Conservation (phyloP, 2,797 vertebrate genomes). For the Hipposideros larvatus region DNA sequence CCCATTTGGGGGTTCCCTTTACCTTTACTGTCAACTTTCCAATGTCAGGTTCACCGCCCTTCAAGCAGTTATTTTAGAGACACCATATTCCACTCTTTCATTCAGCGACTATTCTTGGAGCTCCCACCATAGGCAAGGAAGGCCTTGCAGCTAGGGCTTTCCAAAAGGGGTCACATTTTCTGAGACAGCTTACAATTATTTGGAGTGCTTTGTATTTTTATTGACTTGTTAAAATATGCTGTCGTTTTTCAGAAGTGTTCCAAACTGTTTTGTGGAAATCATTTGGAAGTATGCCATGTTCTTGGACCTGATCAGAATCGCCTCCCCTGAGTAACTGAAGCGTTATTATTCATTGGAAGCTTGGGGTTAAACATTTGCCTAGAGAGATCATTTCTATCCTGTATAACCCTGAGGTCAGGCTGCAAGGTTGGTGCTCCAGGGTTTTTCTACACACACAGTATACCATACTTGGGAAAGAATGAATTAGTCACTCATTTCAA, state of each 20-base stretch:
- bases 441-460: background rate
- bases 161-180: background rate
- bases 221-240: conserved; percentile 20
- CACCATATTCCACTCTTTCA: background rate
- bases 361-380: background rate
- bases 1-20: background rate
- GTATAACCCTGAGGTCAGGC: background rate
- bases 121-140: background rate
- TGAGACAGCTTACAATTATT: background rate
- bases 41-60: background rate
- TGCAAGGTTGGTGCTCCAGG: background rate
- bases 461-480: background rate
- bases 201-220: conserved; percentile 29
- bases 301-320: background rate
- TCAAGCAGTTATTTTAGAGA: background rate
- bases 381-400: background rate
- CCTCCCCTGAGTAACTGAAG: background rate
- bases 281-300: background rate
- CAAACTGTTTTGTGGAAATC: background rate
- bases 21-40: background rate
- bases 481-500: background rate
- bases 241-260: background rate
- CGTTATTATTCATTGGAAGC: background rate
- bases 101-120: background rate
- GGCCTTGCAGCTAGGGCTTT: background rate